These are phyloP conservation scores for Caenorhabditis macrosperma DNA, from an alignment of 2,888 invertebrate species.

Conservation along the genomic window DNA sequence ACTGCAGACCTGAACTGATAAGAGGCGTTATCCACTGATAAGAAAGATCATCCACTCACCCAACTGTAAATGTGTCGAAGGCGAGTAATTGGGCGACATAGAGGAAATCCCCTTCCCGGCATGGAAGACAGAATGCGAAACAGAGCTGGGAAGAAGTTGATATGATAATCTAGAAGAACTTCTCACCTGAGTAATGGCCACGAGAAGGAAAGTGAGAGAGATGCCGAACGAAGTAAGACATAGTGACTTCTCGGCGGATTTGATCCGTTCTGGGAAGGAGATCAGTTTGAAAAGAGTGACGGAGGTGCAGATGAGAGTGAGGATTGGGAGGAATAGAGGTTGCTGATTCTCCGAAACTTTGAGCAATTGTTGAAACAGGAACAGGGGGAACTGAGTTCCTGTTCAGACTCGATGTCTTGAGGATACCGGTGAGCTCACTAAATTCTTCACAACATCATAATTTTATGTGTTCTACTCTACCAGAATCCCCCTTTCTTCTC, in stretches of 20 bases:
- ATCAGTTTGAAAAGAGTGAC: slow-evolving; percentile 27
- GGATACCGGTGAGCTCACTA: no score
- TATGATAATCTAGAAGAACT: not conserved
- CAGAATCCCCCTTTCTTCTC: no score
- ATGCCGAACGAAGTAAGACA: slow-evolving; percentile 8
- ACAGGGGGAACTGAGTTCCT: no score
- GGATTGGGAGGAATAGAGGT: not conserved
- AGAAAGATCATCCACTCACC: not conserved
- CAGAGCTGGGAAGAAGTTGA: not conserved
- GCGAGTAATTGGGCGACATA: slow-evolving; percentile 6
- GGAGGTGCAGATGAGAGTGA: slow-evolving; percentile 29
- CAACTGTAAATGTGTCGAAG: slow-evolving; percentile 13
- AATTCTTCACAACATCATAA: no score
- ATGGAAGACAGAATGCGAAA: not conserved
- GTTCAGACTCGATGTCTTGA: no score
- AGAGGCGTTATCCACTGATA: not conserved
- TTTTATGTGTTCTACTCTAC: no score
- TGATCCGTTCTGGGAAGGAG: slow-evolving; percentile 19
- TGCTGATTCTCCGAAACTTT: no score
- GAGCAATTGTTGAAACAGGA: no score
- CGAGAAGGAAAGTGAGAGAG: slow-evolving; percentile 22
- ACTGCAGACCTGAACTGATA: slow-evolving; percentile 18
- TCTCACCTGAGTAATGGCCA: slow-evolving; percentile 27
- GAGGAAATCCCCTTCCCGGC: not conserved
- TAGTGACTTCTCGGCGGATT: slow-evolving; percentile 32